These are phyloP conservation scores for Ennomos quercinarius DNA, from an alignment of 2,888 invertebrate species.

Conservation along the genomic window DNA sequence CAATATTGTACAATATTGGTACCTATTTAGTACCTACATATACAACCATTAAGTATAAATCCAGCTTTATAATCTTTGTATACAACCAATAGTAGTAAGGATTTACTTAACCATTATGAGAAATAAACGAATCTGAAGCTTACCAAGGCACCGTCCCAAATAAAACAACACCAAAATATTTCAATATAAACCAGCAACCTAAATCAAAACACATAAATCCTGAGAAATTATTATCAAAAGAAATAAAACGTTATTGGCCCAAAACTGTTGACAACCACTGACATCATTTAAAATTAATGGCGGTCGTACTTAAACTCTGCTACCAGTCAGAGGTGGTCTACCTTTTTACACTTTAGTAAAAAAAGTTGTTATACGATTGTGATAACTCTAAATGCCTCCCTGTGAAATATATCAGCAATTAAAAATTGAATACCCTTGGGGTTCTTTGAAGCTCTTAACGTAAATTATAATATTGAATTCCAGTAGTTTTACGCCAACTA, in stretches of 20 bases:
- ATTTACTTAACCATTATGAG: no score
- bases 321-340: conserved; percentile 82
- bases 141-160: conserved; percentile 30
- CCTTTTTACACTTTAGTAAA: conserved; percentile 58
- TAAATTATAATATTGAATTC: conserved; percentile 35
- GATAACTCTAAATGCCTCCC: conserved; percentile 60
- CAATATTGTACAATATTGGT: no score
- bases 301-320: conserved; percentile 71
- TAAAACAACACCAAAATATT: conserved; percentile 43
- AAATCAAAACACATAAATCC: conserved; percentile 72
- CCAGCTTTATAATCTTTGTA: no score
- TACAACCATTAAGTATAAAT: no score
- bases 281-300: conserved; percentile 79
- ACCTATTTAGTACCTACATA: no score
- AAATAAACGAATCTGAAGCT: conserved; percentile 42
- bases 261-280: conserved; percentile 80
- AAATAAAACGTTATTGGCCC: conserved; percentile 55
- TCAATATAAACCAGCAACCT: conserved; percentile 51
- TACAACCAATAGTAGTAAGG: not conserved
- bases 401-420: conserved; percentile 73
- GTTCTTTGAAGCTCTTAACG: conserved; percentile 22
- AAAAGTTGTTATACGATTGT: conserved; percentile 39
- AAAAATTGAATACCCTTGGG: conserved; percentile 29
- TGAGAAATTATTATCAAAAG: conserved; percentile 64
- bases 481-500: conserved; percentile 31